Evolutionary conservation across 2,113 vertebrate genomes (phyloP).

Genomic region (Cyanoderma ruficeps): DNA sequence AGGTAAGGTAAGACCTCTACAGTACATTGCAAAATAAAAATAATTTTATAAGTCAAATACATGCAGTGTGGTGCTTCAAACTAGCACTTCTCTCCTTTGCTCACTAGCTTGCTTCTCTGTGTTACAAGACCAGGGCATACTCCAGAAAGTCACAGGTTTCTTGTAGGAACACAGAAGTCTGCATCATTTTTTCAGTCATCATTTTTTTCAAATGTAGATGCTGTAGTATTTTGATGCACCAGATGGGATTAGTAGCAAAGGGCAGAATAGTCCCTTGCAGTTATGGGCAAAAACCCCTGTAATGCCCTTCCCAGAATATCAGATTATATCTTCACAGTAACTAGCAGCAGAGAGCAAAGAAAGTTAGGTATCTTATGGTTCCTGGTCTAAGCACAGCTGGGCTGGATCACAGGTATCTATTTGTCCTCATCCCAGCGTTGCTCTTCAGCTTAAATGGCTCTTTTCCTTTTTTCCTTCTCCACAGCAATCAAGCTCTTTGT

Average conservation of each 20-base stretch:
- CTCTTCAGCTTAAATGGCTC: background rate
- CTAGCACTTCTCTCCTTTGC: background rate
- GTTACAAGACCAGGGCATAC: rapidly evolving
- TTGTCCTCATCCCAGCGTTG: background rate
- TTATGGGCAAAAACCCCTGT: background rate
- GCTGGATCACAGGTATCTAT: background rate
- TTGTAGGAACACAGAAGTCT: background rate
- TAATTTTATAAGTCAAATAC: background rate
- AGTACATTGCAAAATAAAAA: background rate
- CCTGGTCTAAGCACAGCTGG: background rate
- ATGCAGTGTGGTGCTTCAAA: background rate
- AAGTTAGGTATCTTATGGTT: background rate
- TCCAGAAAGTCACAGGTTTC: background rate
- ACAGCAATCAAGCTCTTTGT: background rate
- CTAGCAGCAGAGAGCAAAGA: background rate
- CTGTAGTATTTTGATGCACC: background rate
- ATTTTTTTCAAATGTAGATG: background rate
- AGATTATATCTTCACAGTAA: background rate
- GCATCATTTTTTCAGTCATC: background rate
- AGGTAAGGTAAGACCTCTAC: background rate
- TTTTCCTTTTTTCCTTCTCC: background rate
- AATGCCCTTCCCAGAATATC: background rate
- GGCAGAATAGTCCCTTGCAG: background rate
- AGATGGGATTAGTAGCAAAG: background rate
- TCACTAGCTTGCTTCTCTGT: background rate